Base-by-base conservation (phyloP, 2,888 invertebrate genomes). In the Alcis repandata region DNA sequence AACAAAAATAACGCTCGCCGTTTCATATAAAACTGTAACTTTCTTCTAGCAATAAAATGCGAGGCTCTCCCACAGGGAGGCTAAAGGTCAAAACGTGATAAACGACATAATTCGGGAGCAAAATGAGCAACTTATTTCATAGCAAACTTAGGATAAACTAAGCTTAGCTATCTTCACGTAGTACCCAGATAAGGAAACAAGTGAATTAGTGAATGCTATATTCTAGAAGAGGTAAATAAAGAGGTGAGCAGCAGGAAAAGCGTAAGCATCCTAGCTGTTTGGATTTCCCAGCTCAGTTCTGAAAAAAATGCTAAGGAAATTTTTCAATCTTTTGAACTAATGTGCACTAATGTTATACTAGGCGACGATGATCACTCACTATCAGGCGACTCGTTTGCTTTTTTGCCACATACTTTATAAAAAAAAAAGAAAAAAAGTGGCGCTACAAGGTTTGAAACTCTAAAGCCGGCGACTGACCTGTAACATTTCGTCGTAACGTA, bases 1-100 rank as follows among this genome's bases (percentile, higher is more conserved):
- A 45, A 45, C 27, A 20, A 32, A 43, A 27, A 20, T 32, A 54
- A 27, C 54, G 3, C n/a, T 17, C n/a, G 13, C 11, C 20, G 19
- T 45, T n/a, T 36, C 15, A 33, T n/a, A 36, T 45, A n/a, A 45
- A 56, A 33, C 9, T 19, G n/a, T 32, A 45, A 56, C 56, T 36
- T 49, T 49, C 22, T 51, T 41, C 33, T 36, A 33, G 40, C 20
- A 41, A 49, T 51, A 59, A 40, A 61, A 17, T 17, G 32, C 27
- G 20, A 40, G 22, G 22, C 41, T 32, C 20, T 53, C 27, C 52
- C 32, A 40, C 56, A 62, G 33, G 46, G 48, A 49, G 59, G 56
- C 40, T 45, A 68, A 51, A 59, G 68, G 64, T 64, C 68, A 64
- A 49, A 41, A 60, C 45, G 38, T n/a, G 22, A 63, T 57, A 36